Evolutionary conservation across 2,888 invertebrate genomes (phyloP).

Genomic region (Lasioglossum villosulum): DNA sequence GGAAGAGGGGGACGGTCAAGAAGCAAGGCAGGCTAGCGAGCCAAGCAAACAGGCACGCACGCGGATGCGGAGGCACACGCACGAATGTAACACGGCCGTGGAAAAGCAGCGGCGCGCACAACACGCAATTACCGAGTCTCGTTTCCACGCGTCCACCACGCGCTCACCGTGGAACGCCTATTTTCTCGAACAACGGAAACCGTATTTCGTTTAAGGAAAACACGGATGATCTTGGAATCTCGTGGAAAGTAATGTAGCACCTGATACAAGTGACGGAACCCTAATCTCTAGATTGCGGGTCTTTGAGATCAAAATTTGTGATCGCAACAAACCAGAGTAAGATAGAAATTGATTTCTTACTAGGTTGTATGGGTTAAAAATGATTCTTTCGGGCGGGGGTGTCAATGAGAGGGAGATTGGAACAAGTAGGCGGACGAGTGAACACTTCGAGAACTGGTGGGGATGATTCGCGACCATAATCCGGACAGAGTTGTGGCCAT

Average conservation of each 20-base stretch:
- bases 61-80: constrained; percentile 16
- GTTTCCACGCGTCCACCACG: constrained; percentile 50
- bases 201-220: not conserved
- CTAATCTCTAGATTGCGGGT: too few species aligned
- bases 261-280: too few species aligned
- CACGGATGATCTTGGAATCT: not conserved
- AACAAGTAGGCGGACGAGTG: not conserved
- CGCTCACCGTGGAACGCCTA: not conserved
- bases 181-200: not conserved
- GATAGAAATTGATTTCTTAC: too few species aligned
- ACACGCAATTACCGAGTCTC: constrained; percentile 51
- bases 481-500: not conserved
- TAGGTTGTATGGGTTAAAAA: too few species aligned
- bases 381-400: too few species aligned
- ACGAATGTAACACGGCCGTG: not conserved
- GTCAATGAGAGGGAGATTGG: too few species aligned
- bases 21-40: not conserved
- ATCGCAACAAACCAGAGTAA: too few species aligned
- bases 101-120: constrained; percentile 10
- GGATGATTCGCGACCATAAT: not conserved
- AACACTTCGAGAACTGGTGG: not conserved
- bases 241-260: too few species aligned
- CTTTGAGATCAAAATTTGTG: too few species aligned
- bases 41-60: not conserved
- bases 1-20: not conserved